Evolutionary conservation across 2,113 vertebrate species (phyloP), one percentile per base, ranked within the genome.

Genomic region (Chrysochloris asiatica): DNA sequence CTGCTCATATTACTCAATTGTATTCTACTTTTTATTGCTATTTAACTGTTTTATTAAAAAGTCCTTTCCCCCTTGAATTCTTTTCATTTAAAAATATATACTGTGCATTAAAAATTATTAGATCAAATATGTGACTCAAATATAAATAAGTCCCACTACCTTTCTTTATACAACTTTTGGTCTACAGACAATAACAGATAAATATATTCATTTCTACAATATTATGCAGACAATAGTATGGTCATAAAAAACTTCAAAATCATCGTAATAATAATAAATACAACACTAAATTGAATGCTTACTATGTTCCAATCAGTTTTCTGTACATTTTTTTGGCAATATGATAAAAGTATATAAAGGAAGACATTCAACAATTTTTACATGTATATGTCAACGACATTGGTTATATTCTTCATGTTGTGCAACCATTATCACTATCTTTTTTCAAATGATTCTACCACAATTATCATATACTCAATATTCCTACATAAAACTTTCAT

Each of bases 21-120:
- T n/a, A 41, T 72, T 92, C 12, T 59, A 59, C 13, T 36, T 65
- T 52, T 69, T 59, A 52, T 47, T 85, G 17, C 33, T 84, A 38
- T 38, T 87, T 63, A 78, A 75, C 56, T 56, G 16, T 72, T 81
- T 36, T 79, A 56, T 71, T 82, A 63, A 90, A 88, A 67, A 81
- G 4, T 6, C 2, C 54, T 73, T 50, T 41, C 16, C 47, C 11
- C 59, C 6, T 47, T 83, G 76, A 72, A 67, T 72, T 17, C 13
- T 61, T 59, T 75, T 36, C 77, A 67, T 52, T 63, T 65, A 83
- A 38, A 89, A 90, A 86, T 47, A 78, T 14, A 12, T 50, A 72
- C 24, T 52, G 21, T 69, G 16, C 26, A 77, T 72, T 56, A 73
- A 48, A 56, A 75, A 48, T 50, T 50, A 6, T 43, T 88, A 78